Evolutionary conservation across 2,888 invertebrate species (phyloP).

Genomic region (Netelia melanura): DNA sequence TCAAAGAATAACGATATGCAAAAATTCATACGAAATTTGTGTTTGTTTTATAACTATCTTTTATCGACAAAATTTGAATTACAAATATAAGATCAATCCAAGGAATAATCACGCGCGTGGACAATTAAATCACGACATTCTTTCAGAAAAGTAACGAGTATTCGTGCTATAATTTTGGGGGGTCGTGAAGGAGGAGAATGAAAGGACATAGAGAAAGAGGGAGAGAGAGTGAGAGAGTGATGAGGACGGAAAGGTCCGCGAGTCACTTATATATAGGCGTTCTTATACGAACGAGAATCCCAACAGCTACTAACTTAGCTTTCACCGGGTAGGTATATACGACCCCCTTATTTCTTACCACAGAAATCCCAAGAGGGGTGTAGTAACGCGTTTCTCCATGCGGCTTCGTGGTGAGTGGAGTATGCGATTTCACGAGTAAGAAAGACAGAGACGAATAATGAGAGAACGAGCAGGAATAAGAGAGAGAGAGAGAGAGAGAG

Average conservation of each 20-base stretch:
- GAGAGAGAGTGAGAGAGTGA: slow-evolving; percentile 14
- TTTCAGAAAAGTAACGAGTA: not conserved
- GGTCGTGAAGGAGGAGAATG: not conserved
- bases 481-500: slow-evolving; percentile 8
- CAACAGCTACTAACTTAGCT: slow-evolving; percentile 64
- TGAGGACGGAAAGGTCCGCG: slow-evolving; percentile 30
- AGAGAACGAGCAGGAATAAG: slow-evolving; percentile 13
- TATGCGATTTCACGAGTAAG: slow-evolving; percentile 58
- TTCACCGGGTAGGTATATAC: slow-evolving; percentile 49
- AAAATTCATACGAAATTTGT: no score
- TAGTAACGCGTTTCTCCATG: slow-evolving; percentile 43
- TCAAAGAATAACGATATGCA: no score
- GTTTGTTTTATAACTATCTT: no score
- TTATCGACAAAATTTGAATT: no score
- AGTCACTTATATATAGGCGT: slow-evolving; percentile 50
- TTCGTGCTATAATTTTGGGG: not conserved
- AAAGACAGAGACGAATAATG: slow-evolving; percentile 12
- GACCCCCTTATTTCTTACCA: slow-evolving; percentile 60
- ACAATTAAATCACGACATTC: not conserved
- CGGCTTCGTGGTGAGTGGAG: slow-evolving; percentile 23
- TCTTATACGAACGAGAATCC: slow-evolving; percentile 58
- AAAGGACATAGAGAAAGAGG: not conserved
- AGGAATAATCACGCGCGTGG: not conserved
- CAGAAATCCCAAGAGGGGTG: slow-evolving; percentile 61
- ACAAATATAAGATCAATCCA: no score